Percentiles rank a stretch among this genome's conserved stretches.
Evolutionary conservation across 2,888 invertebrate genomes (phyloP).

Genomic region (Acronicta leporina): DNA sequence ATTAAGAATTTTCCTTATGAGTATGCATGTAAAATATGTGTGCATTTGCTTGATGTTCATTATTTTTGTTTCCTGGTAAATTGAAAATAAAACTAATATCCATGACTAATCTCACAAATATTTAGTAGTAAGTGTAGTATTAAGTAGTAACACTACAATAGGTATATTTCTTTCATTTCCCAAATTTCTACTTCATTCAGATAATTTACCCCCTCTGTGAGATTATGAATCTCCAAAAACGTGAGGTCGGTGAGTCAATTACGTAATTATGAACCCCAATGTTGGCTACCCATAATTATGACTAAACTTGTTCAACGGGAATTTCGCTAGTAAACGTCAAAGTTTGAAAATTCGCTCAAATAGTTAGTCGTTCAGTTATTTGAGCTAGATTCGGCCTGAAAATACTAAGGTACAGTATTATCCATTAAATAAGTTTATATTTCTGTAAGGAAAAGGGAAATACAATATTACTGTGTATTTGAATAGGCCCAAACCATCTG

Average conservation of each 20-base stretch:
- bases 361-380: conserved; percentile 35
- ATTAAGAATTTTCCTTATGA: too few species aligned
- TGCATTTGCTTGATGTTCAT: too few species aligned
- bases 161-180: background rate
- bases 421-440: conserved; percentile 41
- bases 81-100: too few species aligned
- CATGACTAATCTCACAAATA: too few species aligned
- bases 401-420: conserved; percentile 31
- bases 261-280: conserved; percentile 48
- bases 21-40: too few species aligned
- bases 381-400: conserved; percentile 17
- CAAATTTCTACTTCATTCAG: conserved; percentile 1
- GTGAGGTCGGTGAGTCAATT: conserved; percentile 43
- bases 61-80: too few species aligned
- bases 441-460: too few species aligned
- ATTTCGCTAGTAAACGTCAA: conserved; percentile 50
- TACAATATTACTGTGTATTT: conserved; percentile 27
- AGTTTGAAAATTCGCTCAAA: conserved; percentile 41
- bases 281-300: conserved; percentile 46
- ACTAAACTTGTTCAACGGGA: conserved; percentile 40
- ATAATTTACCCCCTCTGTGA: conserved; percentile 11
- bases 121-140: too few species aligned
- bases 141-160: too few species aligned
- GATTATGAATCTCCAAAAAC: conserved; percentile 25
- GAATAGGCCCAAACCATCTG: conserved; percentile 19